phyloP scores from a whole-genome alignment of 2,797 vertebrate genomes.

The Argya squamiceps region DNA sequence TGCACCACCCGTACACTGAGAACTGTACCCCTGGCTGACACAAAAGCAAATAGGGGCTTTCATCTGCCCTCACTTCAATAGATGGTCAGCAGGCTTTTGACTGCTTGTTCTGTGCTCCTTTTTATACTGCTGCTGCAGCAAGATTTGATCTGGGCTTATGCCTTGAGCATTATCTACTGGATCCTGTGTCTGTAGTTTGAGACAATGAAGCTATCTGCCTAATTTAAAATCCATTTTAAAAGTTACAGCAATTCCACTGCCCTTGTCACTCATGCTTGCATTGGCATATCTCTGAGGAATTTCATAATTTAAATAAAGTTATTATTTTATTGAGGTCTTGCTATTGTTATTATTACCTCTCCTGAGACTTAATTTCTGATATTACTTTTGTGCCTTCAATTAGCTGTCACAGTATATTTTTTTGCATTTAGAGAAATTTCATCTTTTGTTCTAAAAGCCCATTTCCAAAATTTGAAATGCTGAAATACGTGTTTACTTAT shows the following conservation, averaged over 20 bases:
- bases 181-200: conserved; percentile 24
- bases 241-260: neutral
- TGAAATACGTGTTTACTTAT: neutral
- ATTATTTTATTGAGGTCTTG: neutral
- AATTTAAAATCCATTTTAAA: conserved; percentile 33
- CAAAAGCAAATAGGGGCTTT: neutral
- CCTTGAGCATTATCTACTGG: neutral
- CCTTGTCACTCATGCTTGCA: neutral
- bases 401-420: neutral
- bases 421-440: neutral
- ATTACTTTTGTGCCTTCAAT: neutral
- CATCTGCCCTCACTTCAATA: neutral
- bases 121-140: conserved; percentile 3
- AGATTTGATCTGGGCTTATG: conserved; percentile 41
- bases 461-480: neutral
- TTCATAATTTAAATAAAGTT: neutral
- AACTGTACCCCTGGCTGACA: neutral
- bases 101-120: neutral
- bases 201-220: neutral
- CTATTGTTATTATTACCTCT: neutral
- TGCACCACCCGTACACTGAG: neutral
- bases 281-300: neutral
- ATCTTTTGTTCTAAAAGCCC: neutral
- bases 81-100: neutral
- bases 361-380: neutral